phyloP scores from a whole-genome alignment of 2,113 vertebrate genomes.

The Phycodurus eques region DNA sequence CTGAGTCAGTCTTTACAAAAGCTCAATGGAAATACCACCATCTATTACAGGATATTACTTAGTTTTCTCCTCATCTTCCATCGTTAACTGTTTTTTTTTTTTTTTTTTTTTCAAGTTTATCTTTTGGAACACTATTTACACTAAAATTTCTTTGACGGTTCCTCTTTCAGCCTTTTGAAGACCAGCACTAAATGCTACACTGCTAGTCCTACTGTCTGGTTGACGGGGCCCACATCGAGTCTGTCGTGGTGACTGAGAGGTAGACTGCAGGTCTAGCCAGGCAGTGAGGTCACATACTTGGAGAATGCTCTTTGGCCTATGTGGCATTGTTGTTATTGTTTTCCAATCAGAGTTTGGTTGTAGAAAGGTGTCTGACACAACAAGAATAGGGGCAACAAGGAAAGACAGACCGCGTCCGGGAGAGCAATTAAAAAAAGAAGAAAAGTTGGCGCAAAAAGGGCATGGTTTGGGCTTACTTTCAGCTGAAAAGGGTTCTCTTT shows the following conservation, averaged over 20 bases:
- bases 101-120: constrained; percentile 65
- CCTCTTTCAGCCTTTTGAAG: constrained; percentile 84
- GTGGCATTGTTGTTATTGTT: constrained; percentile 66
- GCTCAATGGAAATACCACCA: constrained; percentile 68
- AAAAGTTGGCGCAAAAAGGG: constrained; percentile 51
- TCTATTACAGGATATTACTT: constrained; percentile 68
- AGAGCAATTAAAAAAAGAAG: constrained; percentile 52
- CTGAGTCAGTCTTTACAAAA: constrained; percentile 92
- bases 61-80: constrained; percentile 77
- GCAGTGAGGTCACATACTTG: constrained; percentile 99
- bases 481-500: constrained; percentile 78
- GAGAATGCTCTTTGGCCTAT: constrained; percentile 99
- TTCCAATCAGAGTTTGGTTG: constrained; percentile 67
- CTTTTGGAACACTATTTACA: constrained; percentile 72
- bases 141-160: constrained; percentile 73
- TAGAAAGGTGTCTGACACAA: constrained; percentile 49
- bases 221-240: constrained; percentile 81
- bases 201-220: constrained; percentile 80
- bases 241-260: constrained; percentile 87
- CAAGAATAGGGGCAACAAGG: constrained; percentile 49
- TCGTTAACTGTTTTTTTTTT: constrained; percentile 69
- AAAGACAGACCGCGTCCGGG: constrained; percentile 41
- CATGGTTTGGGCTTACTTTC: constrained; percentile 73
- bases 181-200: constrained; percentile 90
- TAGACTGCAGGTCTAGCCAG: constrained; percentile 97